These are phyloP conservation scores for Brassicogethes aeneus DNA, from an alignment of 2,888 invertebrate genomes.

Conservation along the genomic window DNA sequence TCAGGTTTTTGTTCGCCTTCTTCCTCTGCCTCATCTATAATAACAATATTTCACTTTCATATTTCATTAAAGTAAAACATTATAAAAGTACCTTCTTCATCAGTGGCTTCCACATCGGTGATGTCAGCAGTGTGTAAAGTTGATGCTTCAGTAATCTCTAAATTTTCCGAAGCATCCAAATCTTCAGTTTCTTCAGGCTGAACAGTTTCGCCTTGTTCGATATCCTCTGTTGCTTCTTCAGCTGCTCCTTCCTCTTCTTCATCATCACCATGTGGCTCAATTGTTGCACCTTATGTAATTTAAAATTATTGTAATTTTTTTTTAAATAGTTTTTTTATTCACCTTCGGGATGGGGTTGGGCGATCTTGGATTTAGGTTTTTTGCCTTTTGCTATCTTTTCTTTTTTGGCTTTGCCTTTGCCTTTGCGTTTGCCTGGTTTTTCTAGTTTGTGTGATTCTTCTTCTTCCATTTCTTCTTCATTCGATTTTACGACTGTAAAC, in stretches of 20 bases:
- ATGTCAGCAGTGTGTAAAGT: conserved; percentile 26
- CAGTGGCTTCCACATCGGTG: conserved; percentile 23
- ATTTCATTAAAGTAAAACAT: too few relatives aligned
- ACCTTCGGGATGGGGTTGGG: too few relatives aligned
- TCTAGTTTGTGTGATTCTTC: conserved; percentile 7
- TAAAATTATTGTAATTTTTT: too few relatives aligned
- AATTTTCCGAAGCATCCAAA: conserved; percentile 7
- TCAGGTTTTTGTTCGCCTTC: conserved; percentile 6
- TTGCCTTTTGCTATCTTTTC: conserved; percentile 13
- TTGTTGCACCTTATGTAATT: conserved; percentile 11
- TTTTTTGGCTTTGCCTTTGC: conserved; percentile 13
- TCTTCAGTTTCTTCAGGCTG: conserved; percentile 1
- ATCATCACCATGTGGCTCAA: conserved; percentile 6
- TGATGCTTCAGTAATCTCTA: conserved; percentile 20
- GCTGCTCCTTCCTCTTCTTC: conserved; percentile 1
- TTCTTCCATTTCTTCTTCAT: conserved; percentile 12
- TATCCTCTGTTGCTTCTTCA: conserved; percentile 5
- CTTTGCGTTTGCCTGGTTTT: conserved; percentile 10
- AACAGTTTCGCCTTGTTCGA: conserved; percentile 1
- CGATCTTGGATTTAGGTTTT: too few relatives aligned
- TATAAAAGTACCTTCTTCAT: conserved; percentile 18
- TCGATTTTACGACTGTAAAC: conserved; percentile 24
- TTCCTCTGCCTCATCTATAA: conserved; percentile 16
- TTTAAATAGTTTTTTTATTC: too few relatives aligned
- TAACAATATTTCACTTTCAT: neutral